phyloP scores from a whole-genome alignment of 2,888 invertebrate species.

The Eupithecia subumbrata region DNA sequence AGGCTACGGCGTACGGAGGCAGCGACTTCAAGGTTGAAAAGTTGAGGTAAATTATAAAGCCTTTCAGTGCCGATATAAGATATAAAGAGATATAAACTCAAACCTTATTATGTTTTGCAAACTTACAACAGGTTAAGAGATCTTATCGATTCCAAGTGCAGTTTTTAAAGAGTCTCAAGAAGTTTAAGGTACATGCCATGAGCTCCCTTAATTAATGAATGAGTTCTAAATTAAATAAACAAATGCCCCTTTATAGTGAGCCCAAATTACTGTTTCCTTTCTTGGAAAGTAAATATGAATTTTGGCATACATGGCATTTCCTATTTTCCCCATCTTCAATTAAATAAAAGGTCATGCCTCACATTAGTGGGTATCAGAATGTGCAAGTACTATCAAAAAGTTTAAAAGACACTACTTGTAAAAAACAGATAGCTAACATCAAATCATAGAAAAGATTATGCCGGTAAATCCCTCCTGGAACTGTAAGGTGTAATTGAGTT shows the following conservation, averaged over 20 bases:
- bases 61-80: too few species aligned
- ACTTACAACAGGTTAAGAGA: not conserved
- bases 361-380: not conserved
- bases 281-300: not conserved
- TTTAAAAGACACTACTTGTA: not conserved
- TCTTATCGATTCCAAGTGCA: not conserved
- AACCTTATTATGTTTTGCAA: not conserved
- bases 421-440: not conserved
- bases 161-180: not conserved
- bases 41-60: slow-evolving; percentile 79
- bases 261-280: not conserved
- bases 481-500: slow-evolving; percentile 6
- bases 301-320: not conserved
- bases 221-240: not conserved
- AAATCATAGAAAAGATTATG: not conserved
- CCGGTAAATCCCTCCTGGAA: not conserved
- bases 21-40: slow-evolving; percentile 86
- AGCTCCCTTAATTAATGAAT: too few species aligned
- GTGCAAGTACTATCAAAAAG: not conserved
- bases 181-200: not conserved
- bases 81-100: not conserved
- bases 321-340: too few species aligned
- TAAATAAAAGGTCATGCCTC: not conserved
- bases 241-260: not conserved
- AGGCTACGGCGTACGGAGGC: slow-evolving; percentile 86